Conservation (phyloP, 2,797 vertebrate species). For the Sebastolobus alascanus region DNA sequence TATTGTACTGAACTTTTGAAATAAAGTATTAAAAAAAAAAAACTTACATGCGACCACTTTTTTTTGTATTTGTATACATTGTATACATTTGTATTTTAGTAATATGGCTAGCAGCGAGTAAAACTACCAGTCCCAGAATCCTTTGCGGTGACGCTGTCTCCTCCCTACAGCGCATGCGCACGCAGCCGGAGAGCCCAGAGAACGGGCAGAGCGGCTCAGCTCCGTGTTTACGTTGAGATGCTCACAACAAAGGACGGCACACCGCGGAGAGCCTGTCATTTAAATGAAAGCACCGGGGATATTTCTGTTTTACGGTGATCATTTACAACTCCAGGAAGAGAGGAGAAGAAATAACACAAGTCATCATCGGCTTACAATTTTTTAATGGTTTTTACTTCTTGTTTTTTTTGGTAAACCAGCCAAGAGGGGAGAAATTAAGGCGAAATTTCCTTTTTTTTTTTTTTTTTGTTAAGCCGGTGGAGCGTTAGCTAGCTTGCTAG, state of each 20-base stretch:
- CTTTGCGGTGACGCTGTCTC: constrained; percentile 28
- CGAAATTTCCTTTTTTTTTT: constrained; percentile 11
- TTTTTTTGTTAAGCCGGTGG: constrained; percentile 49
- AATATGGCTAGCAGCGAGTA: not conserved
- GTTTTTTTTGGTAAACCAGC: constrained; percentile 10
- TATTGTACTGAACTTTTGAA: too few relatives aligned
- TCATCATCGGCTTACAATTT: not conserved
- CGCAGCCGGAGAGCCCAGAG: not conserved
- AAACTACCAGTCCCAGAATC: constrained; percentile 51
- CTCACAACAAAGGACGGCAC: constrained; percentile 81
- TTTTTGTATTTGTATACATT: too few relatives aligned
- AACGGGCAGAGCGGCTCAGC: constrained; percentile 34
- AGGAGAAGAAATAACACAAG: not conserved
- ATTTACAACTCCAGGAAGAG: not conserved
- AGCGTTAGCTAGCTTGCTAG: constrained; percentile 69
- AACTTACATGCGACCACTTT: too few relatives aligned
- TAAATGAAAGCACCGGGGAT: constrained; percentile 38
- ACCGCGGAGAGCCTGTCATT: constrained; percentile 58
- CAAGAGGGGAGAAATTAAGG: constrained; percentile 47
- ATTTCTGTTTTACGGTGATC: constrained; percentile 8
- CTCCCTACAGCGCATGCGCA: constrained; percentile 50
- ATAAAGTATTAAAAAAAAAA: too few relatives aligned
- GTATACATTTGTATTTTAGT: too few relatives aligned
- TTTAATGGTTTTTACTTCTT: not conserved
- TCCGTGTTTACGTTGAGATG: constrained; percentile 81